Percentiles rank a stretch among this genome's conserved stretches.
Evolutionary conservation across 1,140 invertebrate genomes (phyloP).

Genomic region (Anastatus disparis): DNA sequence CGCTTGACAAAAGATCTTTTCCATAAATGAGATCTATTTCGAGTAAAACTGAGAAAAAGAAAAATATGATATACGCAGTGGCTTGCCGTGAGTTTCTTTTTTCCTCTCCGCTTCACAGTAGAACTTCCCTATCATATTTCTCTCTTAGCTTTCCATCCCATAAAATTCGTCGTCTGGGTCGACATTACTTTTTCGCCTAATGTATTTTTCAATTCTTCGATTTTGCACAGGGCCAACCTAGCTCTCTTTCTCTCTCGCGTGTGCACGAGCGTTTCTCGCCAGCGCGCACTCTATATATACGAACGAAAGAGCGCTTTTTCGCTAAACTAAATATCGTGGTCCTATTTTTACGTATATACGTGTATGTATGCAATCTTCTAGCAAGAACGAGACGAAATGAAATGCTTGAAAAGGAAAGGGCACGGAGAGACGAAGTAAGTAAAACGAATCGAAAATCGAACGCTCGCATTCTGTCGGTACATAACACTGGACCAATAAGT

Average conservation of each 20-base stretch:
- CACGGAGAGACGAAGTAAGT: not conserved
- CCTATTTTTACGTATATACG: not conserved
- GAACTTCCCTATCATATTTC: constrained; percentile 24
- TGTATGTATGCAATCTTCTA: not conserved
- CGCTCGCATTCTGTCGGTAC: not conserved
- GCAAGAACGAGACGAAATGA: too few relatives aligned
- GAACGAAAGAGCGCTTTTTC: too few relatives aligned
- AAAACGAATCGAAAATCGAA: constrained; percentile 1
- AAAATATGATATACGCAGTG: constrained; percentile 27
- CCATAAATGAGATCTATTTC: constrained; percentile 18
- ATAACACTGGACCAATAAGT: too few relatives aligned
- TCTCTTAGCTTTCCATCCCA: constrained; percentile 17
- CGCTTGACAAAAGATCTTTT: constrained; percentile 3
- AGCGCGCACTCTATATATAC: not conserved
- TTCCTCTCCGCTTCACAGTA: constrained; percentile 19
- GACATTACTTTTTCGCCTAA: constrained; percentile 31
- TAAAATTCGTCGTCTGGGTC: constrained; percentile 27
- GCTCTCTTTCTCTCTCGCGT: not conserved
- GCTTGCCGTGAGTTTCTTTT: constrained; percentile 1
- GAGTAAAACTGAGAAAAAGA: constrained; percentile 1
- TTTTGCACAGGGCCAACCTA: not conserved
- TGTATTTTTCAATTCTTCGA: constrained; percentile 32
- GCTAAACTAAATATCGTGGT: too few relatives aligned
- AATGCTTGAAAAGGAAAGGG: not conserved
- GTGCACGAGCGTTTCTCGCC: not conserved